Conservation (phyloP, 1,140 invertebrate species). For the Pseudomyrmex concolor region DNA sequence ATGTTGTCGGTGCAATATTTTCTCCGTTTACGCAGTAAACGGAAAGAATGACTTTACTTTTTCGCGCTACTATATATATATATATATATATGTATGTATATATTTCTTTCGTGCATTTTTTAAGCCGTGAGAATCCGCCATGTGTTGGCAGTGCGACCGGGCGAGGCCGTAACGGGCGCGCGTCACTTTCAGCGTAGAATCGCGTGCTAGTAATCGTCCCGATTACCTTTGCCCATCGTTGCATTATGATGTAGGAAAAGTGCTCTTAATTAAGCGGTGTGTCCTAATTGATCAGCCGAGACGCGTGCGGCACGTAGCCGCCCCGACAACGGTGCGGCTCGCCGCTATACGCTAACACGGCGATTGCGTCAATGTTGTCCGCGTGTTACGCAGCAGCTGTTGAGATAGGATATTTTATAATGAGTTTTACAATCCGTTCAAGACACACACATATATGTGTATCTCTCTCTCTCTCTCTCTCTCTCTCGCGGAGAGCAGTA, state of each 20-base stretch:
- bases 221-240: slow-evolving; percentile 44
- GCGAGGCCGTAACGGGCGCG: neutral
- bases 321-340: neutral
- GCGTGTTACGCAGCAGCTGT: neutral
- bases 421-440: neutral
- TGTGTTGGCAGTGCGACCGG: neutral
- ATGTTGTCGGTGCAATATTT: neutral
- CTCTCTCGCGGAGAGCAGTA: too few relatives aligned
- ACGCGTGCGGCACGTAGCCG: slow-evolving; percentile 5
- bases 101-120: slow-evolving; percentile 42
- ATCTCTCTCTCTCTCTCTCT: too few relatives aligned
- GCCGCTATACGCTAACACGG: neutral
- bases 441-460: neutral
- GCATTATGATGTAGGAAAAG: slow-evolving; percentile 46
- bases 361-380: neutral
- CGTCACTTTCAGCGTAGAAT: slow-evolving; percentile 45
- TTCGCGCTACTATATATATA: neutral
- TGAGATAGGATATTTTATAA: slow-evolving; percentile 1
- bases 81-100: too few relatives aligned
- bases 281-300: slow-evolving; percentile 45
- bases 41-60: slow-evolving; percentile 5
- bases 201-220: slow-evolving; percentile 53
- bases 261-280: slow-evolving; percentile 45
- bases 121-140: slow-evolving; percentile 31
- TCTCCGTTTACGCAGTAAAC: neutral